Evolutionary conservation across 1,140 invertebrate species (phyloP).

Genomic region (Oryzaephilus surinamensis): DNA sequence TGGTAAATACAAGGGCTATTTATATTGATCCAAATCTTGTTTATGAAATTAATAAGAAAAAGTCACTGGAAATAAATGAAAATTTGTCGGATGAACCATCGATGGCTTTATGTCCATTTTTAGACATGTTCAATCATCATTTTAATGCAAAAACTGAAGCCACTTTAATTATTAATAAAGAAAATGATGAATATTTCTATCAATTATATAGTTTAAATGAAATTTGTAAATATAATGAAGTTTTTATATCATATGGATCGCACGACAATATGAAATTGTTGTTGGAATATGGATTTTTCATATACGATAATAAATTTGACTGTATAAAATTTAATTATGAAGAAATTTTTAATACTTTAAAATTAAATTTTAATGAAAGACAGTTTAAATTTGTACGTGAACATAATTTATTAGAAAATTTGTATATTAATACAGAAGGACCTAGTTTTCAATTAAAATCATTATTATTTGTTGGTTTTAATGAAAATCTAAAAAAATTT

Average conservation of each 20-base stretch:
- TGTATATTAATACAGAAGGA: constrained; percentile 34
- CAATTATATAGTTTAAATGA: constrained; percentile 40
- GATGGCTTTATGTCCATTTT: constrained; percentile 61
- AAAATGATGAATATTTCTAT: constrained; percentile 37
- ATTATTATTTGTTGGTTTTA: constrained; percentile 34
- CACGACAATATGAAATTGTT: constrained; percentile 58
- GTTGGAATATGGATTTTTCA: constrained; percentile 64
- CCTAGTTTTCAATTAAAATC: constrained; percentile 38
- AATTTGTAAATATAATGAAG: constrained; percentile 46
- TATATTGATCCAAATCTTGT: constrained; percentile 36
- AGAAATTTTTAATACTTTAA: constrained; percentile 37
- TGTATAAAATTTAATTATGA: constrained; percentile 41
- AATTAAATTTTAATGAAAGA: constrained; percentile 26
- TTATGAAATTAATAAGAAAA: constrained; percentile 22
- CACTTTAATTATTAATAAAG: constrained; percentile 33
- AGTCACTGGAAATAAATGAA: too few relatives aligned
- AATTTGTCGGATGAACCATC: constrained; percentile 40
- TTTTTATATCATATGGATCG: constrained; percentile 67
- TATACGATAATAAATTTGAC: constrained; percentile 51
- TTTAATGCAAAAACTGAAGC: constrained; percentile 41
- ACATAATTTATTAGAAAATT: constrained; percentile 37
- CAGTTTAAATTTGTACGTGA: constrained; percentile 41
- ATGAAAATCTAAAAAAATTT: constrained; percentile 9
- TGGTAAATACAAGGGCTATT: constrained; percentile 67
- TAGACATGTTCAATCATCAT: constrained; percentile 73